Percentiles rank a stretch among this genome's conserved stretches.
These are phyloP conservation scores for Intellagama lesueurii DNA, from an alignment of 2,797 vertebrate species.

Conservation along the genomic window DNA sequence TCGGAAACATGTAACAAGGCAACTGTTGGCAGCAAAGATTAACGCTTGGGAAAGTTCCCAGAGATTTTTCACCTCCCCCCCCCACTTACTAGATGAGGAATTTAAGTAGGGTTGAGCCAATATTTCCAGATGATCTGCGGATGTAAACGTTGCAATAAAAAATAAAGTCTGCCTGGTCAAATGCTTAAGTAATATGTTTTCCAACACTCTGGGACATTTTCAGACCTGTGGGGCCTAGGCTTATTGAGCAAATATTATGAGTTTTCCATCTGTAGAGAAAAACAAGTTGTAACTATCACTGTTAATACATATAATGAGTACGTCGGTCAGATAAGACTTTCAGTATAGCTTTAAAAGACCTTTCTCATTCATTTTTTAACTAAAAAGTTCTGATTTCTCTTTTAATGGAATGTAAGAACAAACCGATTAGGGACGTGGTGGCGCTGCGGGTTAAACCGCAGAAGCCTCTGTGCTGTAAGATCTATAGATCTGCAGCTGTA, in stretches of 20 bases:
- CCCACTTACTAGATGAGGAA: constrained; percentile 39
- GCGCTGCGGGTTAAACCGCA: no score
- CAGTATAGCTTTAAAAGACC: background rate
- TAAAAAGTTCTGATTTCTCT: background rate
- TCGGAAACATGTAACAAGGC: background rate
- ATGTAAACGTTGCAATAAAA: background rate
- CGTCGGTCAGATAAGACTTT: background rate
- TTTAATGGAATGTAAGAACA: background rate
- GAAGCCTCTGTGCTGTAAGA: no score
- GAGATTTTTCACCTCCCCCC: constrained; percentile 40
- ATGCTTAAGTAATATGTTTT: background rate
- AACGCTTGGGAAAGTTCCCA: constrained; percentile 36
- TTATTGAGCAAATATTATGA: background rate
- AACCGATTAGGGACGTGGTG: no score
- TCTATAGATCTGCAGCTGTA: no score
- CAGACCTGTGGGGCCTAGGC: background rate
- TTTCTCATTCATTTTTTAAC: background rate
- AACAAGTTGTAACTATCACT: background rate
- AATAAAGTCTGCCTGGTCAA: background rate
- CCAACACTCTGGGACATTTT: background rate
- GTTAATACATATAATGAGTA: background rate
- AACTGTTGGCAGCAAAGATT: background rate
- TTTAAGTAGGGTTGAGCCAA: constrained; percentile 41
- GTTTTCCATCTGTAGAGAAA: background rate
- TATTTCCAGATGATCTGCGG: background rate